Evolutionary conservation across 1,140 invertebrate species (phyloP), one percentile per base, ranked within the genome.

Genomic region (Leguminivora glycinivorella): DNA sequence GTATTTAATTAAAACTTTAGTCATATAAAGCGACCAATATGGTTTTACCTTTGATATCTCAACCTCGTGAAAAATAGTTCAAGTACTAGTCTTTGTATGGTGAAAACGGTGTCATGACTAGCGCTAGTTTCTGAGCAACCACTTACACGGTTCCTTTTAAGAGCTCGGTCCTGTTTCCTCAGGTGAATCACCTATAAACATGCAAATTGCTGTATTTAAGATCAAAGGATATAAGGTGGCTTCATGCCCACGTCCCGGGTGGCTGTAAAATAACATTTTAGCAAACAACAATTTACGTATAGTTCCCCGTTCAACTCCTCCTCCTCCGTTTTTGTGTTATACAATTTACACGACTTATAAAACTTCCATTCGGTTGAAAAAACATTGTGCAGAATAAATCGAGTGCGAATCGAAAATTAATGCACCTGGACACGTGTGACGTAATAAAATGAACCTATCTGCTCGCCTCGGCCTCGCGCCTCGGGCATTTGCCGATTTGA

Each of bases 161-260:
- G 56, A 25, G 24, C 56, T 58, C 40, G 56, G 10, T 24, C 22
- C 4, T 60, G 24, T 60, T 22, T 24, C 56, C 56, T 29, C 24
- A 22, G 25, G 56, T 60, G 25, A 60, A 60, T 29, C 14, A n/a
- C 56, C 56, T 25, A 60, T 60, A 60, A 60, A 60, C 56, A 60
- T 60, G 56, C 25, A 60, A 60, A 60, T 60, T 60, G 56, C 56
- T 60, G 56, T 60, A 60, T 60, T 60, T 60, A 60, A 60, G 56
- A 60, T 60, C 56, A 60, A 60, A 60, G 25, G 56, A 60, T 60
- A 56, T 24, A 58, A 58, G 56, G 22, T 26, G 56, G 22, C n/a
- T 58, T 14, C 12, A 17, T 60, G 25, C 56, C 12, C 24, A 19
- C 25, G 47, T 22, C 19, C 7, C 47, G 7, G 14, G 3, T 43